phyloP scores from a whole-genome alignment of 2,797 vertebrate species.

The Ara ararauna region DNA sequence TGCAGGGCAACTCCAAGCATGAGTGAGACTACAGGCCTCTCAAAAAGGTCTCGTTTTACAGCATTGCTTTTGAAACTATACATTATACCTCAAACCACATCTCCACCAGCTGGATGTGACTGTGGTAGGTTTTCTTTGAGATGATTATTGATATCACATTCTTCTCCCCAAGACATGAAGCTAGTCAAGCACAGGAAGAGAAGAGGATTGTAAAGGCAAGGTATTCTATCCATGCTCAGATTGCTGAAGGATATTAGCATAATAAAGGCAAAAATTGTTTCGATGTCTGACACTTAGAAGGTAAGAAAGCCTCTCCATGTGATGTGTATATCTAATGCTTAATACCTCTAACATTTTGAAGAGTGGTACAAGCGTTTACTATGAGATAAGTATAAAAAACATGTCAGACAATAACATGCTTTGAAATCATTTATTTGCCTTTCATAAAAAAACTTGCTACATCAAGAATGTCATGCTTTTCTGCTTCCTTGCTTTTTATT shows the following conservation, averaged over 20 bases:
- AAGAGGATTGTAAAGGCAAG: background rate
- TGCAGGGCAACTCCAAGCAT: background rate
- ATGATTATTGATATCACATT: background rate
- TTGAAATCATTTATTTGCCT: slow-evolving; percentile 8
- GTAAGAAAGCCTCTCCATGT: background rate
- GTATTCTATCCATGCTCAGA: background rate
- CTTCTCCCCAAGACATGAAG: background rate
- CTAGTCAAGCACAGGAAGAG: background rate
- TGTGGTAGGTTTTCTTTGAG: background rate
- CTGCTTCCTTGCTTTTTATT: background rate
- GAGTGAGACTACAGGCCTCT: background rate
- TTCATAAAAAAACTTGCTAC: background rate
- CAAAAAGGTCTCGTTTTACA: background rate
- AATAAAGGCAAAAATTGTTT: background rate
- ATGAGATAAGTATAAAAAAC: background rate
- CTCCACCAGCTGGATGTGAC: background rate
- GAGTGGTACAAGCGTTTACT: background rate
- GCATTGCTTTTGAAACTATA: background rate
- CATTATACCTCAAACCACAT: background rate
- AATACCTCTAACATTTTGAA: background rate
- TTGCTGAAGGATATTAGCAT: background rate
- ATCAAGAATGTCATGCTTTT: background rate
- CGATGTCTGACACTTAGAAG: background rate
- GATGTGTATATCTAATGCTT: background rate
- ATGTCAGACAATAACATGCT: background rate